These are phyloP conservation scores for Caenorhabditis doughertyi DNA, from an alignment of 2,888 invertebrate species.

Conservation along the genomic window DNA sequence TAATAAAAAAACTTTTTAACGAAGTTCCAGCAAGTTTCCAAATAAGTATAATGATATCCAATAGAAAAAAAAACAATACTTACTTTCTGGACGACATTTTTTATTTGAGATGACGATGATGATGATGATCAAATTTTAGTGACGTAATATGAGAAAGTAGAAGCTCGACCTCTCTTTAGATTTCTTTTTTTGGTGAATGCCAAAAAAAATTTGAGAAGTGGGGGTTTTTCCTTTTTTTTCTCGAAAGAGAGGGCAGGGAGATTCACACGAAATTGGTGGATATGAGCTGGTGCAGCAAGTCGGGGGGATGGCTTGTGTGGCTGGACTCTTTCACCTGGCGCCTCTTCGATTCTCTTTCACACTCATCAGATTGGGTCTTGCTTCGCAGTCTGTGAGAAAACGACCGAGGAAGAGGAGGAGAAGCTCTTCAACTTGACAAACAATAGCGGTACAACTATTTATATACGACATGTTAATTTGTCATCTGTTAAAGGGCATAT, in stretches of 20 bases:
- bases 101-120: not conserved
- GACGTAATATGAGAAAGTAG: constrained; percentile 51
- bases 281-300: constrained; percentile 54
- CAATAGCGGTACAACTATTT: constrained; percentile 49
- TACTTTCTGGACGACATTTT: constrained; percentile 67
- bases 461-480: constrained; percentile 56
- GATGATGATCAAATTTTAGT: not conserved
- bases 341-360: constrained; percentile 65
- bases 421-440: constrained; percentile 60
- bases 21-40: not conserved
- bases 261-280: constrained; percentile 62
- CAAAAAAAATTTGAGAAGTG: constrained; percentile 19
- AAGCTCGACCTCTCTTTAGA: constrained; percentile 22
- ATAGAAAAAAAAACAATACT: constrained; percentile 24
- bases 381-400: constrained; percentile 51
- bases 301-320: constrained; percentile 51
- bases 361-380: constrained; percentile 59
- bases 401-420: constrained; percentile 12
- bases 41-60: too few relatives aligned
- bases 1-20: not conserved
- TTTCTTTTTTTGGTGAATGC: constrained; percentile 24
- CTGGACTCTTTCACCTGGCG: constrained; percentile 62
- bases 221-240: constrained; percentile 26
- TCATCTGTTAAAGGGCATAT: too few relatives aligned
- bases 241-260: constrained; percentile 26